These are phyloP conservation scores for Darevskia nairensis DNA, from an alignment of 2,797 vertebrate genomes.

Conservation along the genomic window DNA sequence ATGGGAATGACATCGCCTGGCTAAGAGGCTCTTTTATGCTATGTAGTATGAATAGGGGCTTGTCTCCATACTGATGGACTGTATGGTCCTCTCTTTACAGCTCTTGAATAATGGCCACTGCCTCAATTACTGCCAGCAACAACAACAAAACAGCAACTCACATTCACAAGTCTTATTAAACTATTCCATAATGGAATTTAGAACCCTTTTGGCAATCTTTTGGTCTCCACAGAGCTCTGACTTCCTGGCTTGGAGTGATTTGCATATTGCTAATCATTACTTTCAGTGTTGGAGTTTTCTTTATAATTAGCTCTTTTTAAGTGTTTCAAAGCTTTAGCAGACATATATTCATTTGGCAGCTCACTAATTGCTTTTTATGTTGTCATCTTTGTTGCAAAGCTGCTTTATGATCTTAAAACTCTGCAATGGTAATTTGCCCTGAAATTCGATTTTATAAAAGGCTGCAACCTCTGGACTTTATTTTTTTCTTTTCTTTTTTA, in stretches of 20 bases:
- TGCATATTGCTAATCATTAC: conserved; percentile 60
- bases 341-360: conserved; percentile 66
- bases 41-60: background rate
- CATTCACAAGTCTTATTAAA: conserved; percentile 8
- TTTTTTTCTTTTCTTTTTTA: conserved; percentile 19
- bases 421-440: conserved; percentile 57
- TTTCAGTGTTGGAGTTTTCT: conserved; percentile 48
- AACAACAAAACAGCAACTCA: background rate
- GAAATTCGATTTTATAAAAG: conserved; percentile 39
- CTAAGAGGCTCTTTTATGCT: background rate
- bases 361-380: conserved; percentile 70
- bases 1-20: background rate
- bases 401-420: conserved; percentile 67
- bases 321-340: conserved; percentile 59
- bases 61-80: background rate
- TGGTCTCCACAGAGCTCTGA: conserved; percentile 41
- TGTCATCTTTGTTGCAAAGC: conserved; percentile 62
- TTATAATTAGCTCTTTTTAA: conserved; percentile 69
- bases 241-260: conserved; percentile 45
- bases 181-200: conserved; percentile 3
- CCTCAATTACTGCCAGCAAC: conserved; percentile 36
- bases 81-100: background rate
- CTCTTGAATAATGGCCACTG: conserved; percentile 37
- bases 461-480: conserved; percentile 40
- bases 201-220: conserved; percentile 52